phyloP scores from a whole-genome alignment of 2,113 vertebrate genomes.

The Manacus vitellinus region DNA sequence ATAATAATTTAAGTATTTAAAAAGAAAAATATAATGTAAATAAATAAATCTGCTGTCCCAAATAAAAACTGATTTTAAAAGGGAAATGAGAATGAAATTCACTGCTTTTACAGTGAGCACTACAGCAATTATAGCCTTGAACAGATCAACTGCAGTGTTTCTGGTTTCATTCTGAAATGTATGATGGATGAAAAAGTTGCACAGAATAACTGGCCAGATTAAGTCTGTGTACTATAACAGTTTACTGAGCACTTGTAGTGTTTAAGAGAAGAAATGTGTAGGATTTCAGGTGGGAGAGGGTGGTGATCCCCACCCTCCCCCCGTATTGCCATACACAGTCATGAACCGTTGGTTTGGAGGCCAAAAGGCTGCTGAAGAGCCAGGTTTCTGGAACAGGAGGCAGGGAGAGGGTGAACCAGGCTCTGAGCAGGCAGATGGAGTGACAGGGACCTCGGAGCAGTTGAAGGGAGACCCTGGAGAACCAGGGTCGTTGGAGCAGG shows the following conservation, averaged over 20 bases:
- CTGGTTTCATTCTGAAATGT: background rate
- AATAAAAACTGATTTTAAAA: background rate
- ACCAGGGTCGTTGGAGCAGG: background rate
- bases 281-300: background rate
- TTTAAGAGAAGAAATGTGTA: background rate
- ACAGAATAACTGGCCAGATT: background rate
- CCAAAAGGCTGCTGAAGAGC: background rate
- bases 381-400: background rate
- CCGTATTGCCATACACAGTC: background rate
- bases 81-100: background rate
- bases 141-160: background rate
- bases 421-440: background rate
- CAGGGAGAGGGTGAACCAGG: background rate
- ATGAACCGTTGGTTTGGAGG: background rate
- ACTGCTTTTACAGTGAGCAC: background rate
- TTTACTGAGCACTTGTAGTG: background rate
- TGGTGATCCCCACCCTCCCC: background rate
- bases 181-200: background rate
- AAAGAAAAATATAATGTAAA: background rate
- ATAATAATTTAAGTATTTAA: background rate
- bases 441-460: background rate
- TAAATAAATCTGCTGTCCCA: background rate
- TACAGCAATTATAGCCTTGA: background rate
- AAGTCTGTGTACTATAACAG: background rate
- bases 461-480: background rate